Base-by-base conservation (phyloP, 2,797 vertebrate species). In the Poecilia wingei region DNA sequence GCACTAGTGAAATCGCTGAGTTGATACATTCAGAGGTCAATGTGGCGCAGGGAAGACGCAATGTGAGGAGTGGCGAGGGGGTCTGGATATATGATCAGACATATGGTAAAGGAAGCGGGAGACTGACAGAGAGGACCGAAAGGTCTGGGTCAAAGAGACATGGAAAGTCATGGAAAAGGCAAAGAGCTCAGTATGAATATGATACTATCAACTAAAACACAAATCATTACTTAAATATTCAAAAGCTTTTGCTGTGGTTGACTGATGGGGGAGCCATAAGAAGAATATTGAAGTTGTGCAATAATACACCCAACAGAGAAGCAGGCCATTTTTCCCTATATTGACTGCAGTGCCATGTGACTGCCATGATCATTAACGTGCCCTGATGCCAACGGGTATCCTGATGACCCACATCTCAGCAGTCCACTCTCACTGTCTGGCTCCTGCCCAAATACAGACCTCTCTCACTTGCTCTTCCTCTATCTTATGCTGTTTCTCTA, bases 341-440 rank as follows among this genome's bases (percentile, higher is more conserved):
- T 94, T 94, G 94, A 94, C 93, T 92, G 90, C 88, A 90, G 87
- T 89, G 87, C 91, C 90, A 93, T 93, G 91, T 94, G 93, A 94
- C 89, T 88, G 87, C 89, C 91, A 91, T 91, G 92, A 94, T 95
- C 93, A 93, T 93, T 91, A 93, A 93, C 87, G 86, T 92, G 90
- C 92, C 93, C 92, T 84, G 90, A 92, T 93, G 92, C 94, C 93
- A 95, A 92, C 84, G 94, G 93, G 92, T 93, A 95, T 95, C 93
- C 93, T 92, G 91, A 93, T 96, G 95, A 95, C 94, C 95, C 92
- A 95, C 92, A 95, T 95, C 93, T 93, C 93, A 88, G 85, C 91
- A 87, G 89, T 90, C 86, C 90, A 87, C 89, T 92, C 91, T 93
- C 87, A 57, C 90, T 90, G 87, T 82, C 86, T 95, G 88, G 88